Evolutionary conservation across 1,140 invertebrate genomes (phyloP).

Genomic region (Drosophila carrolli): DNA sequence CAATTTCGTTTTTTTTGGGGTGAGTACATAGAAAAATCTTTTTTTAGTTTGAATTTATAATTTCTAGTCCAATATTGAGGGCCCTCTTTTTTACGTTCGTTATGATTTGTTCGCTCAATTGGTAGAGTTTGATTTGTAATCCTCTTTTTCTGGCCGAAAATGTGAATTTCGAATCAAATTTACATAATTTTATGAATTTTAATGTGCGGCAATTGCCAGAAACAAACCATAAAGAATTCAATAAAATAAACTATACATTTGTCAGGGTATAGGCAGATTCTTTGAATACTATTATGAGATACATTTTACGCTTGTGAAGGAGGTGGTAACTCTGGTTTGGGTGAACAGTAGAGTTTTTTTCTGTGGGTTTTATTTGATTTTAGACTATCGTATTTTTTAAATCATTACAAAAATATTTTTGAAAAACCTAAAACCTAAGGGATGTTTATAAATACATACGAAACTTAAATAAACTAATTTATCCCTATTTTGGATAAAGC

Average conservation of each 20-base stretch:
- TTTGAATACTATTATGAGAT: constrained; percentile 49
- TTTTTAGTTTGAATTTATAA: constrained; percentile 67
- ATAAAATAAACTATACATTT: constrained; percentile 79
- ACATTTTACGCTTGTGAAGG: constrained; percentile 8
- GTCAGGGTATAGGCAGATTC: constrained; percentile 2
- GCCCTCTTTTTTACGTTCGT: neutral
- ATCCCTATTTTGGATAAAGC: too few relatives aligned
- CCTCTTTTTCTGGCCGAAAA: constrained; percentile 25
- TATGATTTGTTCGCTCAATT: constrained; percentile 68
- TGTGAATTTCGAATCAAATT: constrained; percentile 60
- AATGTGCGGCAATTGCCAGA: constrained; percentile 61
- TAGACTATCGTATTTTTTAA: too few relatives aligned
- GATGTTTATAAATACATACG: too few relatives aligned
- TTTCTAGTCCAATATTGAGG: constrained; percentile 43
- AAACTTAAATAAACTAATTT: too few relatives aligned
- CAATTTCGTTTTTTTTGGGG: constrained; percentile 18
- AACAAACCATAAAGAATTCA: constrained; percentile 76
- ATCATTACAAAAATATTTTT: too few relatives aligned
- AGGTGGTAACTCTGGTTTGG: constrained; percentile 7
- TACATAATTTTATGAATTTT: constrained; percentile 65
- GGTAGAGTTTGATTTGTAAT: constrained; percentile 45
- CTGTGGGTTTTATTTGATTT: neutral
- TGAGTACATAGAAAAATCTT: constrained; percentile 12
- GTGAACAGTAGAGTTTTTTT: constrained; percentile 6
- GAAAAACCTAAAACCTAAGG: too few relatives aligned